Conservation (phyloP, 2,797 vertebrate genomes). For the Brachyalestes nurse region DNA sequence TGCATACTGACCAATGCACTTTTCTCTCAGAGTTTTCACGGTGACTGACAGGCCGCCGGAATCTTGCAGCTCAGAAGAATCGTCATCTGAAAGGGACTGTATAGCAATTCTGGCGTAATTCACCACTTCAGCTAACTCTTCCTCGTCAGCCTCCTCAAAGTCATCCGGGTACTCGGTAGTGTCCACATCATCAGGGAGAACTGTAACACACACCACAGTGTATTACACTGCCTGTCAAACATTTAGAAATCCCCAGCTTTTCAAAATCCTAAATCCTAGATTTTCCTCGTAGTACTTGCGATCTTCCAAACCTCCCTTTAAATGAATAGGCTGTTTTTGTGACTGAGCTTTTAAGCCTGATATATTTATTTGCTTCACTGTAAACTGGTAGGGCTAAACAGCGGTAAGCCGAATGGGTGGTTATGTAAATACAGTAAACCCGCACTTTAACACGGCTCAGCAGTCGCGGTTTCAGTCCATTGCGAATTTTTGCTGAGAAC, state of each 20-base stretch:
- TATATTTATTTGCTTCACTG: background rate
- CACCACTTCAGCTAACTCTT: constrained; percentile 60
- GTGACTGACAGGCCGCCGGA: constrained; percentile 66
- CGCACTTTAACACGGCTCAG: too few species aligned
- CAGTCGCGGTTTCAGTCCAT: too few species aligned
- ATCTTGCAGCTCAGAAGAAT: constrained; percentile 68
- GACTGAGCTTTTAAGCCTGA: background rate
- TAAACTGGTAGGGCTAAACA: too few species aligned
- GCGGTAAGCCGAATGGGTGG: too few species aligned
- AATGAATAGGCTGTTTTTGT: background rate
- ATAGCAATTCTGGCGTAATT: constrained; percentile 59
- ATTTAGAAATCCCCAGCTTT: background rate
- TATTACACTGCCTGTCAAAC: background rate
- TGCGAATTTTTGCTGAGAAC: too few species aligned
- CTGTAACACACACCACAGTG: constrained; percentile 35
- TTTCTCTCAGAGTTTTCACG: constrained; percentile 72
- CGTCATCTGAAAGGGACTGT: constrained; percentile 60
- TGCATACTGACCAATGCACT: constrained; percentile 65
- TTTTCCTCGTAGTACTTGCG: background rate
- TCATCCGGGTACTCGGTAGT: constrained; percentile 79
- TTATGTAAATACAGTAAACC: too few species aligned
- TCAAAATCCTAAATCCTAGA: background rate
- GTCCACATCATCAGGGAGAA: constrained; percentile 55
- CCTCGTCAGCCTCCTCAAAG: constrained; percentile 75
- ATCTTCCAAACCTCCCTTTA: background rate